Evolutionary conservation across 2,888 invertebrate genomes (phyloP).

Genomic region (Tribolium freemani): DNA sequence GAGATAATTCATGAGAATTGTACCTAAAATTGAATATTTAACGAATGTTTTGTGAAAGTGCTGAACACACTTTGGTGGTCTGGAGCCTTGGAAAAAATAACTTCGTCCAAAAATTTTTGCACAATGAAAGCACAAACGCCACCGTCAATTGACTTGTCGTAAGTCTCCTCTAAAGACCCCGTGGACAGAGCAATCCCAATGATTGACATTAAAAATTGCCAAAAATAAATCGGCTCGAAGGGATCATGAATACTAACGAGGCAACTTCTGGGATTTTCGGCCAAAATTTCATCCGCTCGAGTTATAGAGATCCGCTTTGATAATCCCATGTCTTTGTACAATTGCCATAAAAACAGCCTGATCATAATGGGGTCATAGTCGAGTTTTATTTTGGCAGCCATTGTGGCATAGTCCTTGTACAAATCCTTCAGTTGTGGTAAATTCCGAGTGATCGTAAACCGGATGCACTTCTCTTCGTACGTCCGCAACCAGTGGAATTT

Average conservation of each 20-base stretch:
- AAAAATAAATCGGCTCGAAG: slow-evolving; percentile 74
- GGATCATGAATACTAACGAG: slow-evolving; percentile 70
- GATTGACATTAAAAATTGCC: slow-evolving; percentile 74
- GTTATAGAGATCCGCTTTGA: slow-evolving; percentile 69
- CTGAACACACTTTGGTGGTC: slow-evolving; percentile 1
- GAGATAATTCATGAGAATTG: slow-evolving; percentile 43
- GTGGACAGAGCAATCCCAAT: slow-evolving; percentile 67
- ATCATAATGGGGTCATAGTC: slow-evolving; percentile 64
- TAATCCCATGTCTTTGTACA: slow-evolving; percentile 72
- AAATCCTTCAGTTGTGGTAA: slow-evolving; percentile 69
- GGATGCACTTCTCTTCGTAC: slow-evolving; percentile 68
- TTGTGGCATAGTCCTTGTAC: slow-evolving; percentile 71
- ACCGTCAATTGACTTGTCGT: slow-evolving; percentile 65
- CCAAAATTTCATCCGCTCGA: slow-evolving; percentile 70
- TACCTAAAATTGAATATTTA: background rate
- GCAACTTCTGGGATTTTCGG: slow-evolving; percentile 69
- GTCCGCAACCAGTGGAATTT: slow-evolving; percentile 47
- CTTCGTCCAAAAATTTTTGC: slow-evolving; percentile 70
- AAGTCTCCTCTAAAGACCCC: slow-evolving; percentile 63
- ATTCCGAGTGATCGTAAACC: slow-evolving; percentile 69
- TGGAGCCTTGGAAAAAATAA: slow-evolving; percentile 66
- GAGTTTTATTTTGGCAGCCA: slow-evolving; percentile 67
- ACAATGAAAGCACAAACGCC: slow-evolving; percentile 70
- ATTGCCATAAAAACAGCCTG: slow-evolving; percentile 74
- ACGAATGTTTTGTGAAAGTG: too few species aligned